phyloP scores from a whole-genome alignment of 2,113 vertebrate species.

The Paracanthobrama guichenoti region DNA sequence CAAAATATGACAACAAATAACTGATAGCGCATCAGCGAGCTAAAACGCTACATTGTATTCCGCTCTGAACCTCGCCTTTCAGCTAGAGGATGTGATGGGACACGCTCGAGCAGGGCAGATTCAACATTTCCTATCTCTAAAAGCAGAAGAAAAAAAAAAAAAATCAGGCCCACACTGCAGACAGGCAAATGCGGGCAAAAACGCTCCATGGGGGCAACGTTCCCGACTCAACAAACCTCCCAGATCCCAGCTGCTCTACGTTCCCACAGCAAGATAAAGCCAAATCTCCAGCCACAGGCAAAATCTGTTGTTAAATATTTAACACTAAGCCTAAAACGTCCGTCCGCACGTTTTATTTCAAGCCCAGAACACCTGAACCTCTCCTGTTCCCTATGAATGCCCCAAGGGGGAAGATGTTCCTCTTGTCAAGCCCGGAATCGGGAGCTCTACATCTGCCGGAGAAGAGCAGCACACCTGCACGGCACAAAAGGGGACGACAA shows the following conservation, averaged over 20 bases:
- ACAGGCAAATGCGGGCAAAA: conserved; percentile 65
- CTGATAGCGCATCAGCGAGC: conserved; percentile 61
- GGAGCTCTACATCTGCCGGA: conserved; percentile 55
- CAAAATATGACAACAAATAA: conserved; percentile 67
- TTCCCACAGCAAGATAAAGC: conserved; percentile 36
- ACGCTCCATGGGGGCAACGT: conserved; percentile 36
- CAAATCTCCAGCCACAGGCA: conserved; percentile 16
- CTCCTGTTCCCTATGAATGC: background rate
- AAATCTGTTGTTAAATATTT: conserved; percentile 41
- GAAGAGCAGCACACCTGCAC: conserved; percentile 72
- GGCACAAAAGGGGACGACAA: conserved; percentile 64
- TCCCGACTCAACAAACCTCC: conserved; percentile 41
- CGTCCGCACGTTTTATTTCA: conserved; percentile 18
- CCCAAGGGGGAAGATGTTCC: conserved; percentile 64
- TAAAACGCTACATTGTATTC: conserved; percentile 73
- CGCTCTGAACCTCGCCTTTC: conserved; percentile 55
- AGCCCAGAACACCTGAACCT: conserved; percentile 10
- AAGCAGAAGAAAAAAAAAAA: conserved; percentile 55
- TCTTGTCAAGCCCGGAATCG: conserved; percentile 60
- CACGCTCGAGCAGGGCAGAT: conserved; percentile 57
- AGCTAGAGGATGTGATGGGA: conserved; percentile 63
- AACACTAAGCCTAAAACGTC: conserved; percentile 21
- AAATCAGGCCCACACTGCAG: conserved; percentile 22
- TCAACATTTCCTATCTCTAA: conserved; percentile 58
- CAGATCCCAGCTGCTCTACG: conserved; percentile 38